phyloP scores from a whole-genome alignment of 2,113 vertebrate species.

The Elachura formosa region DNA sequence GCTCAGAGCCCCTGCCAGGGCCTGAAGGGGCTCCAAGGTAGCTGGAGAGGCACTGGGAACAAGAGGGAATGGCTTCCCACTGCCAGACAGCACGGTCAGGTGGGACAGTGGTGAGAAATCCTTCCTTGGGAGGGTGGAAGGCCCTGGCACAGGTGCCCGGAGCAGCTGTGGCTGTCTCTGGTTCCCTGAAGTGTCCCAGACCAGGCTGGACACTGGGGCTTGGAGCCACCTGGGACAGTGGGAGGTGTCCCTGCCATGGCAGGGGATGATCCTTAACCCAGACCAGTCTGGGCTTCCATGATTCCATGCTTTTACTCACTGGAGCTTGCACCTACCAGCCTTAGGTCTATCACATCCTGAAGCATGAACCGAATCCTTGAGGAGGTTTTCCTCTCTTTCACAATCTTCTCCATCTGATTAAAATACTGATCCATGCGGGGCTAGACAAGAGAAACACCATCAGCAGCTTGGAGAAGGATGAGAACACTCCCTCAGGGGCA shows the following conservation, averaged over 20 bases:
- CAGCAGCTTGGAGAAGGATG: neutral
- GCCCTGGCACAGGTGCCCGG: neutral
- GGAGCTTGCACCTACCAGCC: conserved; percentile 80
- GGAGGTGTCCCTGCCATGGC: neutral
- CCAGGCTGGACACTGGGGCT: fast-evolving
- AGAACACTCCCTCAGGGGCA: neutral
- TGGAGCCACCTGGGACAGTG: fast-evolving
- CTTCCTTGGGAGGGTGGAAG: fast-evolving
- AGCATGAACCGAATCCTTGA: conserved; percentile 97
- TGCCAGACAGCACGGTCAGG: neutral
- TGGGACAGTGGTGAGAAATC: neutral
- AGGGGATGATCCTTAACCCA: neutral
- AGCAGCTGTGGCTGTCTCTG: neutral
- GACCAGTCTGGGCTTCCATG: neutral
- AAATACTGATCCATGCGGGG: conserved; percentile 99
- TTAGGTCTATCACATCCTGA: conserved; percentile 92
- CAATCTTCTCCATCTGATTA: conserved; percentile 98
- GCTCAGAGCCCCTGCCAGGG: neutral
- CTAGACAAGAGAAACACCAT: conserved; percentile 63
- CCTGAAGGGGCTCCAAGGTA: neutral
- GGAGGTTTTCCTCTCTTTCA: conserved; percentile 96
- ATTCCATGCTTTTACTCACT: neutral
- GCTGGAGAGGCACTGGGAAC: neutral
- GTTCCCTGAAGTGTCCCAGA: neutral
- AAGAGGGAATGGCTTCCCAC: neutral